Percentiles rank a stretch among this genome's conserved stretches.
These are phyloP conservation scores for Paramuricea clavata DNA, from an alignment of 92 coral and sea anemone species.

Conservation along the genomic window DNA sequence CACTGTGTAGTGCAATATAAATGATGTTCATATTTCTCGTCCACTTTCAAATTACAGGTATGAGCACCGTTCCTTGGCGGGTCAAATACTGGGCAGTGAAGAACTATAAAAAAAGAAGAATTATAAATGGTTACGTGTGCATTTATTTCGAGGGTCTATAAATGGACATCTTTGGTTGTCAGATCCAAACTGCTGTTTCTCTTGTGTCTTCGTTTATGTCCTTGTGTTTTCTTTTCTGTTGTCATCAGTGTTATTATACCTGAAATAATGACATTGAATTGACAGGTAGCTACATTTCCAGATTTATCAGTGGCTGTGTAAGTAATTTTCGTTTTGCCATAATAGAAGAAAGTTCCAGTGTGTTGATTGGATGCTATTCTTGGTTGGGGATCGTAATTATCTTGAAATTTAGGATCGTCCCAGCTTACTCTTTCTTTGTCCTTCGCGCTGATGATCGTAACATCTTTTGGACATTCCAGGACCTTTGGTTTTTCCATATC, in stretches of 20 bases:
- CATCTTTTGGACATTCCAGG: conserved; percentile 78
- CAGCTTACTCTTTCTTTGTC: conserved; percentile 79
- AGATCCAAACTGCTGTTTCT: not conserved
- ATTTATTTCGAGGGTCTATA: not conserved
- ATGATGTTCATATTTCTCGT: conserved; percentile 64
- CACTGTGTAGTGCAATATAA: conserved; percentile 89
- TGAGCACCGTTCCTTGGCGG: conserved; percentile 83
- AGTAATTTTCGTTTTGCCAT: conserved; percentile 77
- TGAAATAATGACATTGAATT: conserved; percentile 83
- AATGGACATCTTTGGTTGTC: not conserved
- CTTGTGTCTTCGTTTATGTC: no score
- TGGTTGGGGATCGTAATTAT: conserved; percentile 85
- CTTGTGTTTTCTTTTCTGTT: no score
- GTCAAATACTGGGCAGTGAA: conserved; percentile 81
- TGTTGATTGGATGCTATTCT: conserved; percentile 75
- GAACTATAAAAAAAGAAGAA: conserved; percentile 55
- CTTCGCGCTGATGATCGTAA: conserved; percentile 61
- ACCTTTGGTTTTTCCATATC: conserved; percentile 91
- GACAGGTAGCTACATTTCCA: conserved; percentile 86
- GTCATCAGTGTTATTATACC: conserved; percentile 61
- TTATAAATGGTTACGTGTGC: not conserved
- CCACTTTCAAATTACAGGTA: conserved; percentile 79
- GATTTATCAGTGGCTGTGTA: conserved; percentile 85
- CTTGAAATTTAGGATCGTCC: conserved; percentile 82
- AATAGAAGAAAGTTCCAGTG: conserved; percentile 79